phyloP scores from a whole-genome alignment of 30 jellyfish, hydroid and myxozoan genomes.

The Aurelia sp. region DNA sequence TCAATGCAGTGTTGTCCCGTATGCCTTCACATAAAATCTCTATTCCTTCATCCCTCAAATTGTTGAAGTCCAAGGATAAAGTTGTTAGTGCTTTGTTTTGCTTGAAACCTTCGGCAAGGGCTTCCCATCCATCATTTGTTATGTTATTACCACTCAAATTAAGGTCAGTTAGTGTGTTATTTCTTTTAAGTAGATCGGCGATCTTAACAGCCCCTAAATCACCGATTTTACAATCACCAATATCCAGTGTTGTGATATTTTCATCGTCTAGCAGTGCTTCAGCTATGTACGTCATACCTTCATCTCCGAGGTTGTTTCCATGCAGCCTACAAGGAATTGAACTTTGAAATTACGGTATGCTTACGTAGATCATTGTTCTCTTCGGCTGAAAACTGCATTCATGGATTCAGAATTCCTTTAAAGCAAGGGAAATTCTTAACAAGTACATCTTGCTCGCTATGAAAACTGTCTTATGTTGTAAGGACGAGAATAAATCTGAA shows the following conservation, averaged over 20 bases:
- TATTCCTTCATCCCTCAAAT: slow-evolving; percentile 74
- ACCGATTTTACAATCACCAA: slow-evolving; percentile 70
- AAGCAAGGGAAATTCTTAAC: too few species aligned
- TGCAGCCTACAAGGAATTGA: slow-evolving; percentile 49
- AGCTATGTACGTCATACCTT: slow-evolving; percentile 62
- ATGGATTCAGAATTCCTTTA: too few species aligned
- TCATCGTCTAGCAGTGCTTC: slow-evolving; percentile 51
- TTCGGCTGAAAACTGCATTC: too few species aligned
- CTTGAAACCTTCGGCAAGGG: slow-evolving; percentile 60
- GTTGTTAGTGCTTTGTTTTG: slow-evolving; percentile 51
- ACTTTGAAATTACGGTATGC: background rate
- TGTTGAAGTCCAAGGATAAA: slow-evolving; percentile 67
- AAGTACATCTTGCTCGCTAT: too few species aligned
- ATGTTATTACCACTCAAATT: slow-evolving; percentile 54
- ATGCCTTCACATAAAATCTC: slow-evolving; percentile 74
- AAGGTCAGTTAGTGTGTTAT: slow-evolving; percentile 37
- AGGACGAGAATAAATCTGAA: too few species aligned
- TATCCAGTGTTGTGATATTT: slow-evolving; percentile 59
- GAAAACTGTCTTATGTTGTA: too few species aligned
- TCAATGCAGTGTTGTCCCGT: slow-evolving; percentile 50
- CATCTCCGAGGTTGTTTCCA: slow-evolving; percentile 80
- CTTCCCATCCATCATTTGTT: slow-evolving; percentile 57
- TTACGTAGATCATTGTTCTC: too few species aligned
- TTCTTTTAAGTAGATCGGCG: slow-evolving; percentile 50
- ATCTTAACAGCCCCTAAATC: slow-evolving; percentile 65